phyloP scores from a whole-genome alignment of 2,113 vertebrate species.

The Chelonoidis abingdonii region DNA sequence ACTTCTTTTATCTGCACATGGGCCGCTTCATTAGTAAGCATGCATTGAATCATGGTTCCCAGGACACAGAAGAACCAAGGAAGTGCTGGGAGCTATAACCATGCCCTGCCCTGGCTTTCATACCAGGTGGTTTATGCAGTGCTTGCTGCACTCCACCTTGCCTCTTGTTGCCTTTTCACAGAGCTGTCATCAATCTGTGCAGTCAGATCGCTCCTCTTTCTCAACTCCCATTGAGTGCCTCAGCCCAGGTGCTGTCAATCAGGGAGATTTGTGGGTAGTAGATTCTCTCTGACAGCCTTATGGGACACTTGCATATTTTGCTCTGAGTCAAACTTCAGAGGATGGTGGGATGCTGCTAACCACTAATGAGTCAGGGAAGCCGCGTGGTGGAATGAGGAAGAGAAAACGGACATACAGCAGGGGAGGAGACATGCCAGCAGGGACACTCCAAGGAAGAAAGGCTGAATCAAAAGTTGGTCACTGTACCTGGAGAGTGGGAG shows the following conservation, averaged over 20 bases:
- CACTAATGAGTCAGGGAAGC: neutral
- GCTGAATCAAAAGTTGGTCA: neutral
- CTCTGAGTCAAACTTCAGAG: neutral
- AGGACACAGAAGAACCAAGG: neutral
- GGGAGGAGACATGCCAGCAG: neutral
- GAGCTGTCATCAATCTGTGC: neutral
- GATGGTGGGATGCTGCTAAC: neutral
- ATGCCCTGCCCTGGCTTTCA: neutral
- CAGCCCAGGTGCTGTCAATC: neutral
- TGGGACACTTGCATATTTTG: neutral
- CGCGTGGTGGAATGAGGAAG: too few species aligned
- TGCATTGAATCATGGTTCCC: neutral
- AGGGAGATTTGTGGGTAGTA: neutral
- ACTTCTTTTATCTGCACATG: neutral
- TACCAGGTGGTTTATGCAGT: neutral
- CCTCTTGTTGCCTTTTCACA: neutral
- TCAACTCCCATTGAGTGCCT: neutral
- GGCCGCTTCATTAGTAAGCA: neutral
- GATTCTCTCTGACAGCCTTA: neutral
- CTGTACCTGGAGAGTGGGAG: neutral
- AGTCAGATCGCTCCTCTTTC: neutral
- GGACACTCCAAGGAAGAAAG: neutral
- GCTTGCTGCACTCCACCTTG: neutral
- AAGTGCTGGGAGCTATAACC: neutral
- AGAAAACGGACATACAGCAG: neutral